Evolutionary conservation across 64 coral and sea anemone genomes (phyloP), one percentile per base, ranked within the genome.

Genomic region (Montipora foliosa): DNA sequence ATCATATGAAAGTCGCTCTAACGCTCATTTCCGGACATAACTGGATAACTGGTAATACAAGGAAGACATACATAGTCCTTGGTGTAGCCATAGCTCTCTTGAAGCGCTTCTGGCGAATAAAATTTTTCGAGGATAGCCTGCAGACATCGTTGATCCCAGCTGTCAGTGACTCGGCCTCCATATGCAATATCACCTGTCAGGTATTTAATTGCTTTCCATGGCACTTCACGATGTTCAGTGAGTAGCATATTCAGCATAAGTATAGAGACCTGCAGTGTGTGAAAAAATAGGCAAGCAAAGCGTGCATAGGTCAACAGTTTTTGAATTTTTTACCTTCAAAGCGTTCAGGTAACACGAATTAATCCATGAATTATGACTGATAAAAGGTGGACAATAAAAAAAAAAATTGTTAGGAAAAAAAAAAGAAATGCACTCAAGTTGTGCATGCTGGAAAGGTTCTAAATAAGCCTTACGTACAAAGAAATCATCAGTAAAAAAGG

Each of bases 91-190:
- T 94, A 99, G 75, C 83, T 87, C 22, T 96, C 92, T 77, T 92
- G 53, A 21, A 99, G 80, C 15, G 90, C 89, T 3, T 67, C 71
- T 22, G 97, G 91, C 48, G 88, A 91, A 71, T 95, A 99, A 87
- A 96, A 99, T 14, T 85, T 95, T 24, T n/a, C 87, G 70, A 99
- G 64, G 52, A 99, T 94, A 52, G 92, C 96, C 89, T 96, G 72
- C 53, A 99, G 78, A 49, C 97, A 99, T 52, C 97, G 88, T 25
- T 94, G 95, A 44, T 99, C 97, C 97, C 97, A 99, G 15, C 51
- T 77, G 64, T 99, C 97, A 19, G 97, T 96, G n/a, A 99, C 97
- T 21, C 97, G 92, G 2, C 97, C 97, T 9, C 95, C 97, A 67
- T 94, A 99, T 4, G 95, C 92, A 3, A 99, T 94, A 10, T 99